phyloP scores from a whole-genome alignment of 2,797 vertebrate species.

The Amblyraja radiata region DNA sequence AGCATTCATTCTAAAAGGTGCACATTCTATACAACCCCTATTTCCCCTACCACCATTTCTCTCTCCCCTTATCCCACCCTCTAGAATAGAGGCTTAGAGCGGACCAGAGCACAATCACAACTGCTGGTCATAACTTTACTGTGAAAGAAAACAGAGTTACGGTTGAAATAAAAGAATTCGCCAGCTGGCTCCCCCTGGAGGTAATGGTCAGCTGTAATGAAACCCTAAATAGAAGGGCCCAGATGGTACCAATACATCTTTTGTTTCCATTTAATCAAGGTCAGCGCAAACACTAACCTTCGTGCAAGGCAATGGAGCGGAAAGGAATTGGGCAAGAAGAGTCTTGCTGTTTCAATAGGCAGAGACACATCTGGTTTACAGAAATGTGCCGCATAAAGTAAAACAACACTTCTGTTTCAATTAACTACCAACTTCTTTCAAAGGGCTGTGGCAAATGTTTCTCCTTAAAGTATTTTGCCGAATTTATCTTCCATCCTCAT shows the following conservation, averaged over 20 bases:
- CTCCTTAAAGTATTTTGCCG: background rate
- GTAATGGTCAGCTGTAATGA: constrained; percentile 68
- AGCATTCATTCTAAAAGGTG: background rate
- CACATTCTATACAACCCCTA: background rate
- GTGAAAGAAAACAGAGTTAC: background rate
- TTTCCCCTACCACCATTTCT: too few relatives aligned
- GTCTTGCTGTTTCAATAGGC: constrained; percentile 34
- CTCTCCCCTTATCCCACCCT: too few relatives aligned
- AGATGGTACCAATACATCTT: constrained; percentile 61
- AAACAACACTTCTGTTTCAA: background rate
- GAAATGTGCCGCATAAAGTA: background rate
- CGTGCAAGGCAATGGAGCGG: constrained; percentile 25
- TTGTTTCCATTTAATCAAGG: constrained; percentile 34
- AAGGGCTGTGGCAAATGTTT: background rate
- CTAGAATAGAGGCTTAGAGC: background rate
- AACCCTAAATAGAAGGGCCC: constrained; percentile 60
- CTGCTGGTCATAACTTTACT: constrained; percentile 5
- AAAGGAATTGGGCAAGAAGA: constrained; percentile 29
- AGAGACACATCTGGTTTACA: constrained; percentile 33
- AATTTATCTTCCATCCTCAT: background rate
- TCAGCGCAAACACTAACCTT: constrained; percentile 30
- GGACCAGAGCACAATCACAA: background rate
- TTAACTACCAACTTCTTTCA: background rate
- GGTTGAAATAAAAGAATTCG: constrained; percentile 11
- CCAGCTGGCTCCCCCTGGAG: constrained; percentile 64